Conservation (phyloP, 1,140 invertebrate species). For the Hyposmocoma kahamanoa region DNA sequence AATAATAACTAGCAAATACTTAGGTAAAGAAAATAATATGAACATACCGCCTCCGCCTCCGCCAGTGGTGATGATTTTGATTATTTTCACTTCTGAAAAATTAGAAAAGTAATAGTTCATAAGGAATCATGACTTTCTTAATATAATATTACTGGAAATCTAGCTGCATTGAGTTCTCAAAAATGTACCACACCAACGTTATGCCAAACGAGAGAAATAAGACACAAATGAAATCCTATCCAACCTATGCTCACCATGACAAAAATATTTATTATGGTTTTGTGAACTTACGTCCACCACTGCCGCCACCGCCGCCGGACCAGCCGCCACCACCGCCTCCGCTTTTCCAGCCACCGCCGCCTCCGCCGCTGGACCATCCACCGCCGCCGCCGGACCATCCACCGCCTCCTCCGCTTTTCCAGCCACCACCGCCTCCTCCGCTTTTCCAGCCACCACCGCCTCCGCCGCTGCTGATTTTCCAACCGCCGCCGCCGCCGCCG, state of each 20-base stretch:
- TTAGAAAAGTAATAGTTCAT: neutral
- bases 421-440: constrained; percentile 18
- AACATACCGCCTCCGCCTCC: constrained; percentile 11
- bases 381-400: constrained; percentile 18
- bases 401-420: constrained; percentile 14
- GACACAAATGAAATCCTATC: no score
- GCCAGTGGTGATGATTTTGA: constrained; percentile 11
- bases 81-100: constrained; percentile 13
- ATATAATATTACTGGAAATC: no score
- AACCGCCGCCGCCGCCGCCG: constrained; percentile 16
- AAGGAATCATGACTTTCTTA: neutral
- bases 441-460: constrained; percentile 20
- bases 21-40: no score
- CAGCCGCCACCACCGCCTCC: no score
- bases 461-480: constrained; percentile 6
- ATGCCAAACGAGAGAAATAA: no score
- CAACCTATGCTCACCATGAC: no score
- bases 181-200: no score
- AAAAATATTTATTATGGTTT: no score
- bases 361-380: constrained; percentile 15
- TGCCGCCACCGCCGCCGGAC: no score
- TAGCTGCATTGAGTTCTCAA: no score
- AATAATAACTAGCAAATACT: no score
- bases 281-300: neutral
- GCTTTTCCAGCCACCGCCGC: constrained; percentile 9